These are phyloP conservation scores for Zaprionus nigranus DNA, from an alignment of 1,140 invertebrate species.

Conservation along the genomic window DNA sequence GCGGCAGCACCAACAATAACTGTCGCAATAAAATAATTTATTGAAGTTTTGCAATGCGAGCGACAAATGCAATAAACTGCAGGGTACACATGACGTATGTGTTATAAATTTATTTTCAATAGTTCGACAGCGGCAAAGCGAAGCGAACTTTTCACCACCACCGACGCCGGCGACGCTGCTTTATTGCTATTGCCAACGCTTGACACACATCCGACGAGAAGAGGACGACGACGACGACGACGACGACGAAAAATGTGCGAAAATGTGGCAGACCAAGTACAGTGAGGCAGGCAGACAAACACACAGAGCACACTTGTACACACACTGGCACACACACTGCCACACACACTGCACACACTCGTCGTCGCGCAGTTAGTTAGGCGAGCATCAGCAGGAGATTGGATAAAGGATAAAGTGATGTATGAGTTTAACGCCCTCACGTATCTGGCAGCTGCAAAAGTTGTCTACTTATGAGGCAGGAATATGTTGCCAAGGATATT, in stretches of 20 bases:
- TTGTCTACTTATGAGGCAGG: conserved; percentile 72
- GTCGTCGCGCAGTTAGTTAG: conserved; percentile 55
- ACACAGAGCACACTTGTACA: neutral
- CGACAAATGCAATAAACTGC: conserved; percentile 81
- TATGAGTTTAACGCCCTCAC: conserved; percentile 83
- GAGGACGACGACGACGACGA: neutral
- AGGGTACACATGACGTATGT: conserved; percentile 71
- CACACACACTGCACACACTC: conserved; percentile 46
- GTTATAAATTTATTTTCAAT: conserved; percentile 82
- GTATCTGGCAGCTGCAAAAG: conserved; percentile 62
- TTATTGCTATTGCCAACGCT: conserved; percentile 70
- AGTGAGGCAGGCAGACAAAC: neutral
- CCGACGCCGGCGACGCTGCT: neutral
- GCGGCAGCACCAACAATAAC: conserved; percentile 67
- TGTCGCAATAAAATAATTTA: conserved; percentile 84
- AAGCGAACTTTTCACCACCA: neutral
- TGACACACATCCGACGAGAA: conserved; percentile 69
- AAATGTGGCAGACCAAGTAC: conserved; percentile 45
- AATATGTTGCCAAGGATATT: conserved; percentile 70
- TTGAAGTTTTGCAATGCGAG: conserved; percentile 80
- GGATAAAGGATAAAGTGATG: conserved; percentile 75
- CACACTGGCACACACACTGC: conserved; percentile 4
- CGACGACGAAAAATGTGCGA: conserved; percentile 35
- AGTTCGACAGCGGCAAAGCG: conserved; percentile 38
- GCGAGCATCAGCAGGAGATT: conserved; percentile 27